Evolutionary conservation across 1,140 invertebrate species (phyloP), one percentile per base, ranked within the genome.

Genomic region (Rhagoletis zephyria): DNA sequence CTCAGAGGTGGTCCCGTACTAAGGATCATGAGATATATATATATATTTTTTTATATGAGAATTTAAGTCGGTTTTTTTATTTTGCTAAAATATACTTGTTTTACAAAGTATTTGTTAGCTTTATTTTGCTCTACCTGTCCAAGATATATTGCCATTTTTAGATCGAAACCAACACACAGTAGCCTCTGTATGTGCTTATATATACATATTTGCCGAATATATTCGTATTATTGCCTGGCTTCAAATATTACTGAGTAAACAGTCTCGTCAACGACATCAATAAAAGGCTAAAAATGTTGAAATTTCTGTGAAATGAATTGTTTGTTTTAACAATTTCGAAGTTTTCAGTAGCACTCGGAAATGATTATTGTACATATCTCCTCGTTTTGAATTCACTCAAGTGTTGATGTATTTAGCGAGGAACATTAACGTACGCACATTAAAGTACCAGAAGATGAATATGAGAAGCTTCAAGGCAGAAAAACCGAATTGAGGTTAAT

Each of bases 281-380:
- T 74, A 74, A 45, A 74, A 16, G 67, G n/a, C 67, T 45, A 42
- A 74, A 70, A 74, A 45, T 74, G 10, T 74, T 48, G 67, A 45
- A 74, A 74, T 74, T 74, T 74, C 67, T 74, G 67, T 74, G 67
- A 74, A 74, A 74, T 74, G 42, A 45, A 74, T 74, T 74, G 67
- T 74, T 74, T 74, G 67, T 74, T 74, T 74, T 74, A 74, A 42
- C 42, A 48, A 74, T 74, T 74, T 74, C 42, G 42, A 74, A 74
- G 67, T 74, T 74, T 74, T 45, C 67, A 42, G 40, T 45, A 40
- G 42, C 67, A 74, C 16, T 45, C 67, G 67, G 45, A 74, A 74
- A 42, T 74, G 67, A 45, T 74, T 74, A 74, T 67, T 19, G 1
- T 30, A 30, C 30, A 30, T 30, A 67, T 19, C 64, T 2, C 64